These are phyloP conservation scores for Anastrepha obliqua DNA, from an alignment of 1,140 invertebrate genomes.

Conservation along the genomic window DNA sequence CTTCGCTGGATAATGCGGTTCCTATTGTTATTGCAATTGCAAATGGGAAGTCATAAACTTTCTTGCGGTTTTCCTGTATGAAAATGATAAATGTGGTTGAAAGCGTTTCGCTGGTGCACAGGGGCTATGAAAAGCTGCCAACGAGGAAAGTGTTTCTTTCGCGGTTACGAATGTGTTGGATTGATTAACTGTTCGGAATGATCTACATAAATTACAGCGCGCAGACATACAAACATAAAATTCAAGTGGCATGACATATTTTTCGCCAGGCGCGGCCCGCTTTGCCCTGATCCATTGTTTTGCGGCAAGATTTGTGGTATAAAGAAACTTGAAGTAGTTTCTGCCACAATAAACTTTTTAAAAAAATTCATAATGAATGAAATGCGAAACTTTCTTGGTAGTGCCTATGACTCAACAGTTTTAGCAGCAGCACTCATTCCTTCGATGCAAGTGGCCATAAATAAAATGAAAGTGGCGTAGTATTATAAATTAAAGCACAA, in stretches of 20 bases:
- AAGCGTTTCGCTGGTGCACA: background rate
- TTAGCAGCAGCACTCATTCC: no score
- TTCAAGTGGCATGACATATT: background rate
- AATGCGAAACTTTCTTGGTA: background rate
- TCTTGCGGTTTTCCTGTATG: conserved; percentile 36
- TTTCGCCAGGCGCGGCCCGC: background rate
- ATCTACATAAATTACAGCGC: background rate
- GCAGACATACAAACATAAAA: background rate
- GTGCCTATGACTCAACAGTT: no score
- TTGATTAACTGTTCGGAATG: conserved; percentile 32
- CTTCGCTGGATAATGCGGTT: background rate
- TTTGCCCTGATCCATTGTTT: background rate
- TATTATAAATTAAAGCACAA: no score
- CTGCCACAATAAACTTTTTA: background rate
- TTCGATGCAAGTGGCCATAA: no score
- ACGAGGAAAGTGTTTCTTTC: background rate
- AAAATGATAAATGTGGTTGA: conserved; percentile 16
- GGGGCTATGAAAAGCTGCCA: background rate
- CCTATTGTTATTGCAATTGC: background rate
- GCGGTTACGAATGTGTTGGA: background rate
- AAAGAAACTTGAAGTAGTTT: background rate
- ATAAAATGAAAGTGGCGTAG: no score
- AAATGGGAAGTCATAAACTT: conserved; percentile 27
- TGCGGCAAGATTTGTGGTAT: background rate
- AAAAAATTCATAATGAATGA: background rate